Evolutionary conservation across 1,140 invertebrate species (phyloP).

Genomic region (Bombus picipes): DNA sequence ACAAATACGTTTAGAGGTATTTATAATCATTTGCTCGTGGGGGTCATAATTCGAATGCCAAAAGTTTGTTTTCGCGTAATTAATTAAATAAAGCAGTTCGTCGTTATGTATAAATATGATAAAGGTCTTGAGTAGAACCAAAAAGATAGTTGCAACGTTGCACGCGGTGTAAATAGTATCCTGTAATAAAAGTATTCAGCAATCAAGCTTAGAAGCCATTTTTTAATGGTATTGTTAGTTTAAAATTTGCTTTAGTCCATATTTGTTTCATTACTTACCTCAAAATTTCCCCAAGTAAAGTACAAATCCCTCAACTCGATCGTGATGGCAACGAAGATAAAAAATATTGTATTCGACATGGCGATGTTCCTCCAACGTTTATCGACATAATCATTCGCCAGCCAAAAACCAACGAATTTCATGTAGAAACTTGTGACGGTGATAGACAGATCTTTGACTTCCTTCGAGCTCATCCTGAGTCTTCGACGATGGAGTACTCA

Average conservation of each 20-base stretch:
- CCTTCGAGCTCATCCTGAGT: background rate
- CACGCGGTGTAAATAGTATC: conserved; percentile 28
- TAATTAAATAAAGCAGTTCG: conserved; percentile 41
- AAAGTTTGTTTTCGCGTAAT: conserved; percentile 52
- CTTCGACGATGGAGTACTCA: too few species aligned
- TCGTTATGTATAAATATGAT: background rate
- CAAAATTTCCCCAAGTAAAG: conserved; percentile 35
- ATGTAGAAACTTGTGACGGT: background rate
- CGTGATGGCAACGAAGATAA: background rate
- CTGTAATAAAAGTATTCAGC: conserved; percentile 32
- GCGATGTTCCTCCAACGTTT: background rate
- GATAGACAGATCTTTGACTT: background rate
- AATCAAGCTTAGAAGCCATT: too few species aligned
- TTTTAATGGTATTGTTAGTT: too few species aligned
- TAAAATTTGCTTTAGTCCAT: too few species aligned
- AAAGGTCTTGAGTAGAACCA: conserved; percentile 50
- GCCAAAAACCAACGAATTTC: conserved; percentile 55
- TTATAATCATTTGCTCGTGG: conserved; percentile 22
- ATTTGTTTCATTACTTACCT: conserved; percentile 37
- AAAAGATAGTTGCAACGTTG: conserved; percentile 23
- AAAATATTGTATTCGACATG: conserved; percentile 19
- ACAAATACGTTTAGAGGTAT: conserved; percentile 14
- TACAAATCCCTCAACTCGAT: conserved; percentile 42
- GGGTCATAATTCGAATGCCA: conserved; percentile 56
- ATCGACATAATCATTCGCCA: conserved; percentile 12